phyloP scores from a whole-genome alignment of 2,797 vertebrate genomes.

The Diglossa cyanea region DNA sequence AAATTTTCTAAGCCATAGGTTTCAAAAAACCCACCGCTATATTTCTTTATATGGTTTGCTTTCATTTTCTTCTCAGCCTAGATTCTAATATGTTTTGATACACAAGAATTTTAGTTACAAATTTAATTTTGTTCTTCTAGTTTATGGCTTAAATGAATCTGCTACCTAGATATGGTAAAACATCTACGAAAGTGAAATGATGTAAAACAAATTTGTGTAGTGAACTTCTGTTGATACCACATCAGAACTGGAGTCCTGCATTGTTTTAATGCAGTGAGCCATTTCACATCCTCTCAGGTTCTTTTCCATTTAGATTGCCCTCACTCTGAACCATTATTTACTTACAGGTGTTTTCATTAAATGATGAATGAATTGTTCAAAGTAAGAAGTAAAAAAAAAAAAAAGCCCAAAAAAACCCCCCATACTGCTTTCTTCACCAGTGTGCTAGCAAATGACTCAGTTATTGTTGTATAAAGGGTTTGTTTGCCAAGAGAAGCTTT shows the following conservation, averaged over 20 bases:
- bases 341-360: background rate
- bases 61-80: background rate
- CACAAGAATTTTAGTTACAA: background rate
- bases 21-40: background rate
- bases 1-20: background rate
- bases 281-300: background rate
- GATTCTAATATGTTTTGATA: background rate
- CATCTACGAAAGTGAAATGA: background rate
- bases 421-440: background rate
- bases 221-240: background rate
- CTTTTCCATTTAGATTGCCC: background rate
- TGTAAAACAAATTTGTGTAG: background rate
- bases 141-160: background rate
- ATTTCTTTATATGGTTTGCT: background rate
- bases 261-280: background rate
- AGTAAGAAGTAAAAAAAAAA: background rate
- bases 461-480: background rate
- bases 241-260: background rate
- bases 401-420: accelerated
- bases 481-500: background rate
- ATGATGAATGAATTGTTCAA: background rate
- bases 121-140: background rate
- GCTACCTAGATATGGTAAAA: background rate
- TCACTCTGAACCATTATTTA: background rate
- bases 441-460: background rate